Evolutionary conservation across 2,888 invertebrate genomes (phyloP), one percentile per base, ranked within the genome.

Genomic region (Pterostichus niger): DNA sequence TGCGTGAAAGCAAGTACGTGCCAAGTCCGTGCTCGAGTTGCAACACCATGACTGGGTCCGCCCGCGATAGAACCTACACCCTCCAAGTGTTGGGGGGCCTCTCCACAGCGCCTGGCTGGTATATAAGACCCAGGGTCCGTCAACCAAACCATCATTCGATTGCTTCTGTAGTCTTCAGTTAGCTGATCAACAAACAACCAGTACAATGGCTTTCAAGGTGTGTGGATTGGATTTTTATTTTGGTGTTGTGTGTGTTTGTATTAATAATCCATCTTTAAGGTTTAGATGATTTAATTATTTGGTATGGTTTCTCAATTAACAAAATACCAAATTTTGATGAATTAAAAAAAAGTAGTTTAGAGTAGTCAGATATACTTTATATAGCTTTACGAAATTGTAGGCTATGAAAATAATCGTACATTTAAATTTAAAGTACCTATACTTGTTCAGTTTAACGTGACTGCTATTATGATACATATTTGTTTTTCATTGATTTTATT

Each of bases 191-290:
- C 76, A 15, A 11, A 6, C 13, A 73, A 17, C 15, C 46, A 73
- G 11, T 24, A 31, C 71, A 56, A 77, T 77, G 77, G 77, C 77
- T 35, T 56, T 56, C 59, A 77, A 77, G 77, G 77, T 77, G 56
- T 56, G 77, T 77, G 40, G 11, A 35, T 64, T 33, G 17, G 9
- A 13, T 64, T 61, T 24, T 10, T n/a, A n/a, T n/a, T 9, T 52
- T 52, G 52, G 52, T 52, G 52, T 13, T 52, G 13, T 13, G 52
- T 3, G 52, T 52, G 52, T 52, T 52, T 24, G 24, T 3, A 52
- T 13, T 52, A 10, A 44, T 44, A 44, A 4, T 10, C 5, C 0
- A 44, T 7, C n/a, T 52, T 15, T 0, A n/a, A n/a, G n/a, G n/a
- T n/a, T n/a, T n/a, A n/a, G n/a, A 3, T 49, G 52, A n/a, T 52